A percentile compares a stretch with the other conserved stretches of the same genome.
phyloP scores from a whole-genome alignment of 2,888 invertebrate species.

The Melinaea marsaeus region DNA sequence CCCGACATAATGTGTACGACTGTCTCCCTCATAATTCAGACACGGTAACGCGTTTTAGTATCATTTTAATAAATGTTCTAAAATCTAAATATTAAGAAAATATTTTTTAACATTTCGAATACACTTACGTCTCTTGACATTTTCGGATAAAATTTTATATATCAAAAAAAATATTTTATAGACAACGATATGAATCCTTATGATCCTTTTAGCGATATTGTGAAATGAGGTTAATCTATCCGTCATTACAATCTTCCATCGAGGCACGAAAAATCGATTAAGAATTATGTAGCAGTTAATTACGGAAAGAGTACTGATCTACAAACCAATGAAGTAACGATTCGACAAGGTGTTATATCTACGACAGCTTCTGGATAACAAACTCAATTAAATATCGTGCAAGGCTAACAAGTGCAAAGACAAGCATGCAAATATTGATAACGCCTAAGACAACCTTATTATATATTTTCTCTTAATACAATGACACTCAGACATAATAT shows the following conservation, averaged over 20 bases:
- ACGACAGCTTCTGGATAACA: too few relatives aligned
- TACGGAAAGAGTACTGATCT: neutral
- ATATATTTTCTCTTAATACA: too few relatives aligned
- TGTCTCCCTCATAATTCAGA: neutral
- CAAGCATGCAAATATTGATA: neutral
- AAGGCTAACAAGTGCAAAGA: slow-evolving; percentile 2
- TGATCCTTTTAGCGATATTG: neutral
- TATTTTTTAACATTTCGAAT: too few relatives aligned
- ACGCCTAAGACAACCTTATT: neutral
- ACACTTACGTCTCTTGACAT: too few relatives aligned
- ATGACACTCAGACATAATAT: too few relatives aligned
- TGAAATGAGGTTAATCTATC: neutral
- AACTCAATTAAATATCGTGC: neutral
- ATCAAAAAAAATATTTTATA: too few relatives aligned
- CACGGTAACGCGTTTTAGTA: neutral
- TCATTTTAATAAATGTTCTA: neutral
- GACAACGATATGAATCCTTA: neutral
- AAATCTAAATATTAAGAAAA: neutral
- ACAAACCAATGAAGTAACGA: neutral
- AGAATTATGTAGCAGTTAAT: slow-evolving; percentile 1
- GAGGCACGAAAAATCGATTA: slow-evolving; percentile 3
- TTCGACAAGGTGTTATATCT: neutral
- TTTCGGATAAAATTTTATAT: too few relatives aligned
- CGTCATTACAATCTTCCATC: neutral
- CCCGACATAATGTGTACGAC: slow-evolving; percentile 39